Conservation (phyloP, 53 echinoderm and acorn worm species). For the Stichopus horrens region DNA sequence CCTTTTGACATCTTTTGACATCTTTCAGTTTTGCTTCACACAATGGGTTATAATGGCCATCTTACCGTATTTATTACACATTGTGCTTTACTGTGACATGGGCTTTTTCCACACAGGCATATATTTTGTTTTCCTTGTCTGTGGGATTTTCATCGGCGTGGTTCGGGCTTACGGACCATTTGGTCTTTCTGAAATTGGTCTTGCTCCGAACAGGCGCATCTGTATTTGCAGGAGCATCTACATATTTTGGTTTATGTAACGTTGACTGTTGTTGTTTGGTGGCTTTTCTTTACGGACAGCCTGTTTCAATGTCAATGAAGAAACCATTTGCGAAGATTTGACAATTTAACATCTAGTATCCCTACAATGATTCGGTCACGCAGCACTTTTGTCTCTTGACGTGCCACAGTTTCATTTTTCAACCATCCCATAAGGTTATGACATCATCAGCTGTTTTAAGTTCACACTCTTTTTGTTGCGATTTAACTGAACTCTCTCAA, state of each 20-base stretch:
- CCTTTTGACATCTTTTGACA: neutral
- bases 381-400: neutral
- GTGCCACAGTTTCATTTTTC: constrained; percentile 53
- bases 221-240: neutral
- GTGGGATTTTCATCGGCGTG: neutral
- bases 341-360: constrained; percentile 19
- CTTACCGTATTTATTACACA: neutral
- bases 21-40: neutral
- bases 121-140: neutral
- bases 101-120: neutral
- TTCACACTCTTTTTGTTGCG: constrained; percentile 47
- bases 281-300: neutral
- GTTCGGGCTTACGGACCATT: neutral
- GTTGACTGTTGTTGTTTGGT: neutral
- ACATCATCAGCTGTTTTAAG: neutral
- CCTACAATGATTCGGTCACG: neutral
- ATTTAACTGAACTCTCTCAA: constrained; percentile 59
- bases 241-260: neutral
- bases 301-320: neutral
- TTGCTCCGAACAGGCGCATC: neutral
- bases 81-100: neutral
- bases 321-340: neutral
- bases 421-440: neutral
- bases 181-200: neutral
- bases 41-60: neutral